Percentiles rank a stretch among this genome's conserved stretches.
These are phyloP conservation scores for Vicugna pacos DNA, from an alignment of 2,113 vertebrate genomes.

Conservation along the genomic window DNA sequence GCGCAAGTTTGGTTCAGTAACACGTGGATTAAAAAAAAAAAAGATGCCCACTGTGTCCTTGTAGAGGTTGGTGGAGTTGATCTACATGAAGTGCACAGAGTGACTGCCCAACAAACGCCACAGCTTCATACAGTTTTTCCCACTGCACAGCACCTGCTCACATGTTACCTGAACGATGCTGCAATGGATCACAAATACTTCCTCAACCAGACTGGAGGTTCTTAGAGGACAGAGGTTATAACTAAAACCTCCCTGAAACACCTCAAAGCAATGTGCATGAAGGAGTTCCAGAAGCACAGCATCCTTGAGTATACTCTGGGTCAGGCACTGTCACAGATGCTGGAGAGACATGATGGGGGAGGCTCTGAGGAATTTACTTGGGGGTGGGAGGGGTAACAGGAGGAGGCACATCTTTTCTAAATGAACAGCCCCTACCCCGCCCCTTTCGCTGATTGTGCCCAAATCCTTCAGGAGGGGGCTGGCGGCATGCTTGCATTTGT, in stretches of 20 bases:
- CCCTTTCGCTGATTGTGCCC: neutral
- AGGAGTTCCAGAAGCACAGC: neutral
- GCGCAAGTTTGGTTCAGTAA: too few species aligned
- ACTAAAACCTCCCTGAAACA: neutral
- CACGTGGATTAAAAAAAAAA: neutral
- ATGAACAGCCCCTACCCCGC: neutral
- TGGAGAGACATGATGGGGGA: neutral
- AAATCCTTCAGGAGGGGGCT: neutral
- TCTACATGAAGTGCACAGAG: neutral
- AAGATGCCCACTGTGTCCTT: neutral
- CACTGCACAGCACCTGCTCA: neutral
- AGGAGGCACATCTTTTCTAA: neutral
- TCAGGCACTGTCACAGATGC: neutral
- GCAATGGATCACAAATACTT: neutral
- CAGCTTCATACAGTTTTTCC: neutral
- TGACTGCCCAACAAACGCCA: neutral
- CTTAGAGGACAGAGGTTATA: neutral
- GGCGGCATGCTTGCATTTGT: conserved; percentile 72
- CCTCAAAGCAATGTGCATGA: neutral
- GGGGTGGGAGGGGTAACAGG: rapidly evolving
- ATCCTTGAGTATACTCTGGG: neutral
- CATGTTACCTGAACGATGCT: neutral
- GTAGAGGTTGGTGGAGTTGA: neutral
- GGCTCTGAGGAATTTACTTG: neutral
- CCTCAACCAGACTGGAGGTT: neutral